Base-by-base conservation (phyloP, 1,140 invertebrate species). In the Physella acuta region DNA sequence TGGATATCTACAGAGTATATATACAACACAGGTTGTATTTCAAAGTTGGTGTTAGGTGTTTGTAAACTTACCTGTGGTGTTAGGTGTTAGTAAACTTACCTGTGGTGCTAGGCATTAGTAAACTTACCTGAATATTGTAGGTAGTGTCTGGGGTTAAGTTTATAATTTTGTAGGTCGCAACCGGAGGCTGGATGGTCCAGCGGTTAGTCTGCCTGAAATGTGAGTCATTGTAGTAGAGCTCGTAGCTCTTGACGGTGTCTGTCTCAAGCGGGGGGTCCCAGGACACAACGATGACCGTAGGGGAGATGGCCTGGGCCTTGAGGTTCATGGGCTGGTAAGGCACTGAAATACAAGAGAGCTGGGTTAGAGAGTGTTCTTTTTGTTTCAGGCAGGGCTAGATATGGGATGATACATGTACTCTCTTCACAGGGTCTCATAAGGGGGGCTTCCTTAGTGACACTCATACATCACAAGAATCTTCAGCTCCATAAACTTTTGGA, bases 171-270 rank as follows among this genome's bases (percentile, higher is more conserved):
- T 94, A 97, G 31, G 89, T 90, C 84, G 95, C 89, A n/a, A 92
- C 91, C 1, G 87, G 85, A 75, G 74, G 91, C 89, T 74, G 91
- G 81, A 80, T 91, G 87, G 76, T 90, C 84, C 78, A 87, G 2
- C 78, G 76, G n/a, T 75, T 88, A 73, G 89, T 89, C 87, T 91
- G 82, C 14, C 93, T 92, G 78, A 94, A 95, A 53, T 77, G 75
- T 30, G 95, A 97, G 82, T 98, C 95, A 86, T 98, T 98, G 93
- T 94, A 98, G 80, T 97, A 98, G 2, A 99, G 87, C 86, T 96
- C 94, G 86, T 98, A 98, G 78, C 92, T 93, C 52, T 94, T 90
- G 81, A 98, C 95, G 84, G 92, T 94, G 83, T 96, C 94, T 0
- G 65, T 61, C 87, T 95, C 93, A 73, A 90, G 88, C 20, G 96